Base-by-base conservation (phyloP, 2,888 invertebrate species). In the Aphidoletes aphidimyza region DNA sequence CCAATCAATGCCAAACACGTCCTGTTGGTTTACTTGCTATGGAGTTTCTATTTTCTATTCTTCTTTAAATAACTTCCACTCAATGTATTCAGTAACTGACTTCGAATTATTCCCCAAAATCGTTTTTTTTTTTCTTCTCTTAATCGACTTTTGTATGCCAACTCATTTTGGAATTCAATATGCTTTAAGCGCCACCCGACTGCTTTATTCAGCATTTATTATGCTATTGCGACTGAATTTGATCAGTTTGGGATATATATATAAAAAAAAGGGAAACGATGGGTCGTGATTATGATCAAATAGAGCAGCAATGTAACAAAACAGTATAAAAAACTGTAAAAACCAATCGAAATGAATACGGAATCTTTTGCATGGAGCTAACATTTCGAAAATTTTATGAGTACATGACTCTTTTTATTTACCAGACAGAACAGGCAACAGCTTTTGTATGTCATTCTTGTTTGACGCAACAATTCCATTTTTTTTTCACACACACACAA, bases 231-330 rank as follows among this genome's bases (percentile, higher is more conserved):
- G 22, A 69, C 69, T 34, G 69, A 69, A 69, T 69, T 69, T n/a
- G 69, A 5, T 69, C 69, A 30, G 69, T 69, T 69, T 11, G 26
- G 5, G 69, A 69, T 69, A n/a, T n/a, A n/a, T n/a, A n/a, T 5
- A 47, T 17, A 11, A 54, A 69, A 69, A 30, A 69, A 69, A 69
- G 14, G 69, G 30, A 30, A 69, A 69, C 69, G 69, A 69, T 69
- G 69, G n/a, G 69, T 69, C 34, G n/a, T 69, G 69, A 69, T 69
- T 30, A 30, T 34, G n/a, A 69, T 69, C 69, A 69, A 69, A 69
- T 69, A 30, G 34, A 69, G 11, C 69, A 69, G 30, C 26, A 54
- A 26, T 22, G 11, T 26, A 34, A 69, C n/a, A 19, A 22, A 54
- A 54, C 47, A 47, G 47, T 54, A 34, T 9, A 69, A 14, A 69